Evolutionary conservation across 2,888 invertebrate genomes (phyloP).

Genomic region (Rhamphomyia laevipes): DNA sequence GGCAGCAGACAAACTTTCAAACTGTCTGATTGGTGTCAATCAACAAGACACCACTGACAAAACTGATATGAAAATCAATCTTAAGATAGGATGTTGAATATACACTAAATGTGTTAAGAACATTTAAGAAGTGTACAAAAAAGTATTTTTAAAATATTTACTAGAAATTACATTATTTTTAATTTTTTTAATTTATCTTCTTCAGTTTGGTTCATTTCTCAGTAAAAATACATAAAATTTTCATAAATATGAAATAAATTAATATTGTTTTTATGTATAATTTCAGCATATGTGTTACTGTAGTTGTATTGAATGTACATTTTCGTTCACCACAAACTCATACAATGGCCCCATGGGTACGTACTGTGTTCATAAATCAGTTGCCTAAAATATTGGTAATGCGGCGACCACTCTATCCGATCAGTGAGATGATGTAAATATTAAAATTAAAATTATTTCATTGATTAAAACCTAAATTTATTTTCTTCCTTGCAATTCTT

Average conservation of each 20-base stretch:
- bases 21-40: no score
- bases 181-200: no score
- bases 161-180: no score
- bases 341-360: constrained; percentile 96
- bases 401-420: constrained; percentile 62
- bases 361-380: constrained; percentile 90
- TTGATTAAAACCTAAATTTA: neutral
- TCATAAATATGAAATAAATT: neutral
- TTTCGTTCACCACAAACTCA: constrained; percentile 97
- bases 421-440: constrained; percentile 38
- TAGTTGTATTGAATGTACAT: constrained; percentile 94
- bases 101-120: no score
- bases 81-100: no score
- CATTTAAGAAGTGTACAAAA: no score
- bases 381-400: constrained; percentile 87
- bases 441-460: constrained; percentile 2
- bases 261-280: constrained; percentile 3
- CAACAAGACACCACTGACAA: no score
- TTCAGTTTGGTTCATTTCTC: neutral
- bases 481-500: neutral
- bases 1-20: no score
- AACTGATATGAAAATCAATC: no score
- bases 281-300: constrained; percentile 80
- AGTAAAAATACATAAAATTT: neutral
- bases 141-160: no score